Evolutionary conservation across 2,797 vertebrate species (phyloP).

Genomic region (Zalophus californianus): DNA sequence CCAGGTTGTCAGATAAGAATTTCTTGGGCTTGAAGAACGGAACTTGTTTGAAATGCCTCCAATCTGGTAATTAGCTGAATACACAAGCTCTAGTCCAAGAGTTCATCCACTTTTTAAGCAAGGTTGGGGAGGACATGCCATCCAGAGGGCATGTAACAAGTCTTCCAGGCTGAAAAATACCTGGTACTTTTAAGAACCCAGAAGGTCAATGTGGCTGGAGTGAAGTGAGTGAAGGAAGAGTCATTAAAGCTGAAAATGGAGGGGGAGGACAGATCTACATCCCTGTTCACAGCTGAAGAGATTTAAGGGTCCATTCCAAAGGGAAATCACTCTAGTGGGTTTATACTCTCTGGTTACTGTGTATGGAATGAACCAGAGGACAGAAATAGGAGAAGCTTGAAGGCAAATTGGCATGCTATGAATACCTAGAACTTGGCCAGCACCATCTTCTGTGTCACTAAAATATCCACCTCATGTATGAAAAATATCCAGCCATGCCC

Average conservation of each 20-base stretch:
- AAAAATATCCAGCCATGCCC: neutral
- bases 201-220: neutral
- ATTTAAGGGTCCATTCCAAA: neutral
- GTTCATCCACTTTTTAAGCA: neutral
- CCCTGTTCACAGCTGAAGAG: neutral
- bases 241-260: neutral
- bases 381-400: neutral
- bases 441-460: neutral
- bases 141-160: neutral
- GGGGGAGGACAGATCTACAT: neutral
- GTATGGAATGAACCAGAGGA: neutral
- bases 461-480: neutral
- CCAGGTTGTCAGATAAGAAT: slow-evolving; percentile 31
- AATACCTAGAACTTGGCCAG: neutral
- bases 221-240: neutral
- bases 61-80: neutral
- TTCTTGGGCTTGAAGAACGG: neutral
- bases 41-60: neutral
- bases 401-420: neutral
- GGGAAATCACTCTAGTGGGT: neutral
- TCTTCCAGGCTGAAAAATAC: neutral
- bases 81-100: neutral
- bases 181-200: neutral
- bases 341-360: neutral
- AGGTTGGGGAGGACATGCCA: neutral